Conservation (phyloP, 2,888 invertebrate genomes). For the Nycteola revayana region DNA sequence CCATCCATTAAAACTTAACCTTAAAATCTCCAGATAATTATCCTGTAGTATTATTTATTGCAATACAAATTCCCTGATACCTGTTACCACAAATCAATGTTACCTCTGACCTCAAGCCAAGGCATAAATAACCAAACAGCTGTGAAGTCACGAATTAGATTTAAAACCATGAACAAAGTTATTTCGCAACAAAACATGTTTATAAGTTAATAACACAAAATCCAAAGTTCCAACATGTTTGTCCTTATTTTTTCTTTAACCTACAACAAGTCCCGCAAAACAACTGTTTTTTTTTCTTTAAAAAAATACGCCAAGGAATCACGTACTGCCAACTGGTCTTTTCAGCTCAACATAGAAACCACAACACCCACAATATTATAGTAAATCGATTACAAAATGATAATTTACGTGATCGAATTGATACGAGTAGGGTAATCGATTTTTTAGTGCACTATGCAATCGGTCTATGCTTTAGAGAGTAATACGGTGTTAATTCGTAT, state of each 20-base stretch:
- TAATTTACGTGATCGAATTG: slow-evolving; percentile 72
- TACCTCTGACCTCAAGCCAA: slow-evolving; percentile 2
- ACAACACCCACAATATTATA: slow-evolving; percentile 70
- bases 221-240: slow-evolving; percentile 44
- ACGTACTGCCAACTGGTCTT: slow-evolving; percentile 69
- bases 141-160: slow-evolving; percentile 8
- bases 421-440: slow-evolving; percentile 50
- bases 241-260: slow-evolving; percentile 58
- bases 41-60: too few species aligned
- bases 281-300: slow-evolving; percentile 37
- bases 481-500: background rate
- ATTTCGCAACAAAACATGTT: slow-evolving; percentile 28
- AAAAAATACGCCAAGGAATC: slow-evolving; percentile 64
- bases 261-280: slow-evolving; percentile 67
- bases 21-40: too few species aligned
- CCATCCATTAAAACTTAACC: too few species aligned
- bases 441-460: slow-evolving; percentile 29
- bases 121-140: slow-evolving; percentile 1
- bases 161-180: slow-evolving; percentile 12
- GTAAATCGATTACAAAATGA: slow-evolving; percentile 73
- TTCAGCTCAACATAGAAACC: slow-evolving; percentile 68
- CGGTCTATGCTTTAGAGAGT: slow-evolving; percentile 15
- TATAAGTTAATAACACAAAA: slow-evolving; percentile 8
- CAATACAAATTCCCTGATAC: background rate
- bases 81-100: background rate